Evolutionary conservation across 2,888 invertebrate species (phyloP).

Genomic region (Fragum sueziense): DNA sequence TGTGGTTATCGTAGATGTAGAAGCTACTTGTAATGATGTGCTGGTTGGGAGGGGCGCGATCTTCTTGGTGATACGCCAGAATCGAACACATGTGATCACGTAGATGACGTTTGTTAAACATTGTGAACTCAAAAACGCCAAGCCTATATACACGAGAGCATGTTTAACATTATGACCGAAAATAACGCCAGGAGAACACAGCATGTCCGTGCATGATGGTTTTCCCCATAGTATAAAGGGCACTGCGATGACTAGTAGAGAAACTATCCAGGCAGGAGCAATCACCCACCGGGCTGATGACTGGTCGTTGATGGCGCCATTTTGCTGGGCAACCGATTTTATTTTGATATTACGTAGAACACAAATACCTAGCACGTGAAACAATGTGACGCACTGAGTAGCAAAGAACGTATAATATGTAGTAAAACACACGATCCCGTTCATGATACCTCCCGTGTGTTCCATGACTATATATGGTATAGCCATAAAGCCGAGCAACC

Average conservation of each 20-base stretch:
- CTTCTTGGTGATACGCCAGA: not conserved
- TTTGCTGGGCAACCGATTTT: not conserved
- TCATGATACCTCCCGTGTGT: not conserved
- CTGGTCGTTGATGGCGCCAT: not conserved
- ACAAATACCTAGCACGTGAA: not conserved
- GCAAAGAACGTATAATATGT: not conserved
- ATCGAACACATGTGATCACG: not conserved
- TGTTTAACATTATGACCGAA: not conserved
- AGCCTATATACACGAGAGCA: not conserved
- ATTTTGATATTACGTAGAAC: not conserved
- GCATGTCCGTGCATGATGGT: not conserved
- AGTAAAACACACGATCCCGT: not conserved
- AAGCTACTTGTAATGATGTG: not conserved
- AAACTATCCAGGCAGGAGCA: not conserved
- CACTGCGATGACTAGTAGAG: not conserved
- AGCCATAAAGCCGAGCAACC: not conserved
- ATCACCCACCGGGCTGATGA: not conserved
- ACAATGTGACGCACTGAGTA: not conserved
- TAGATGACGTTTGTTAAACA: not conserved
- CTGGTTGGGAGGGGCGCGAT: not conserved
- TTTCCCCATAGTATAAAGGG: not conserved
- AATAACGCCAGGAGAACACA: not conserved
- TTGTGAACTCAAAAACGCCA: not conserved
- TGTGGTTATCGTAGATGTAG: not conserved
- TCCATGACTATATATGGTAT: not conserved